Conservation (phyloP, 2,888 invertebrate genomes). For the Standfussiana lucernea region DNA sequence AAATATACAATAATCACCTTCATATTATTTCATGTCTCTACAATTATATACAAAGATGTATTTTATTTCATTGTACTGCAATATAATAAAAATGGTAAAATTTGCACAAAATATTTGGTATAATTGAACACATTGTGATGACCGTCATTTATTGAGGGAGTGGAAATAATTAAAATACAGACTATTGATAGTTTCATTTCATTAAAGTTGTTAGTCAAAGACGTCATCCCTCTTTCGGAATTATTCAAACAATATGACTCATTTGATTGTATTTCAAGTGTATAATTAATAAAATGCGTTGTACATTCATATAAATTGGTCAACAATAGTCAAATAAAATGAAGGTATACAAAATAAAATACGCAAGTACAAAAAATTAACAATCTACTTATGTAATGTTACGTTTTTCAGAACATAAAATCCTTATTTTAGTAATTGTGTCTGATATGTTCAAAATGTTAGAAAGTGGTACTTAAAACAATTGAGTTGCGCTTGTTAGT, state of each 20-base stretch:
- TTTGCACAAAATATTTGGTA: slow-evolving; percentile 86
- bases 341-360: slow-evolving; percentile 26
- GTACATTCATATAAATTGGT: slow-evolving; percentile 42
- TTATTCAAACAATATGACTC: not conserved
- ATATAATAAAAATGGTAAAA: slow-evolving; percentile 75
- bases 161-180: slow-evolving; percentile 51
- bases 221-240: not conserved
- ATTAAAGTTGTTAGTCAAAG: slow-evolving; percentile 14
- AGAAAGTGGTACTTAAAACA: slow-evolving; percentile 38
- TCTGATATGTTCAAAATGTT: slow-evolving; percentile 60
- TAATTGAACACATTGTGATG: slow-evolving; percentile 89
- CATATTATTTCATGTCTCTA: slow-evolving; percentile 68
- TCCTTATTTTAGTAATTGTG: slow-evolving; percentile 49
- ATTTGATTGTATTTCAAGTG: slow-evolving; percentile 26
- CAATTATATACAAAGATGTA: slow-evolving; percentile 77
- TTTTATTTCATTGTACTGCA: slow-evolving; percentile 72
- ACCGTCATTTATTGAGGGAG: slow-evolving; percentile 67
- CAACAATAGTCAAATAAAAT: slow-evolving; percentile 49
- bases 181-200: slow-evolving; percentile 19
- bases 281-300: slow-evolving; percentile 47
- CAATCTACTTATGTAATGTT: slow-evolving; percentile 6
- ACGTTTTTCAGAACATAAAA: slow-evolving; percentile 42
- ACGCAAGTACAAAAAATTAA: slow-evolving; percentile 21
- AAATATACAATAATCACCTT: slow-evolving; percentile 71
- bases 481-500: slow-evolving; percentile 52